Percentiles rank a stretch among this genome's conserved stretches.
These are phyloP conservation scores for Chironomus riparius DNA, from an alignment of 2,888 invertebrate genomes.

Conservation along the genomic window DNA sequence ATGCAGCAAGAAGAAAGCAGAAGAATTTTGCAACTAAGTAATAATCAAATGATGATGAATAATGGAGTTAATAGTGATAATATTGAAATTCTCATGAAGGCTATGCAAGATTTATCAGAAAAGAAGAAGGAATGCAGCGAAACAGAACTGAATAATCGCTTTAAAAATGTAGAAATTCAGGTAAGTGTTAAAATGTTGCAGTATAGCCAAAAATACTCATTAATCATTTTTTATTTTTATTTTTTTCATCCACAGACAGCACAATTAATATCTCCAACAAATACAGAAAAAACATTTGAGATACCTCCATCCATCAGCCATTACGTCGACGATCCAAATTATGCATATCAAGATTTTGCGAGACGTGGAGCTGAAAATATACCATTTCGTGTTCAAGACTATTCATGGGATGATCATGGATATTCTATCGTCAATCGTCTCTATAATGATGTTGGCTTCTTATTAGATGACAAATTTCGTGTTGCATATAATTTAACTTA, in stretches of 20 bases:
- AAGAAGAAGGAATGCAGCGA: conserved; percentile 55
- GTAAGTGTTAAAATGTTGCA: conserved; percentile 60
- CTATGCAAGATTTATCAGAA: conserved; percentile 70
- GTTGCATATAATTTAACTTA: conserved; percentile 77
- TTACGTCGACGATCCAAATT: conserved; percentile 63
- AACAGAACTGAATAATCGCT: conserved; percentile 41
- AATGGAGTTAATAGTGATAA: conserved; percentile 37
- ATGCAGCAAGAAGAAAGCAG: conserved; percentile 1
- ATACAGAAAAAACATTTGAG: conserved; percentile 44
- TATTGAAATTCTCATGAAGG: conserved; percentile 67
- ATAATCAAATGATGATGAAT: conserved; percentile 33
- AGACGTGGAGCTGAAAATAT: conserved; percentile 51
- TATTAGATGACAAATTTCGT: conserved; percentile 77
- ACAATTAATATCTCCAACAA: conserved; percentile 51
- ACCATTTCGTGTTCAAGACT: conserved; percentile 64
- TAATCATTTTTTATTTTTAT: background rate
- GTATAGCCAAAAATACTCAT: conserved; percentile 41
- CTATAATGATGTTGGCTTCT: conserved; percentile 70
- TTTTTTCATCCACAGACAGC: conserved; percentile 48
- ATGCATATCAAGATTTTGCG: conserved; percentile 73
- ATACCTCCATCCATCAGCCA: conserved; percentile 60
- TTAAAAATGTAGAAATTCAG: conserved; percentile 42
- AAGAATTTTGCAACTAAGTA: conserved; percentile 8
- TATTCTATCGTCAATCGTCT: conserved; percentile 75
- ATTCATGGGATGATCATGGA: conserved; percentile 85